Evolutionary conservation across 2,888 invertebrate species (phyloP).

Genomic region (Caenorhabditis afra): DNA sequence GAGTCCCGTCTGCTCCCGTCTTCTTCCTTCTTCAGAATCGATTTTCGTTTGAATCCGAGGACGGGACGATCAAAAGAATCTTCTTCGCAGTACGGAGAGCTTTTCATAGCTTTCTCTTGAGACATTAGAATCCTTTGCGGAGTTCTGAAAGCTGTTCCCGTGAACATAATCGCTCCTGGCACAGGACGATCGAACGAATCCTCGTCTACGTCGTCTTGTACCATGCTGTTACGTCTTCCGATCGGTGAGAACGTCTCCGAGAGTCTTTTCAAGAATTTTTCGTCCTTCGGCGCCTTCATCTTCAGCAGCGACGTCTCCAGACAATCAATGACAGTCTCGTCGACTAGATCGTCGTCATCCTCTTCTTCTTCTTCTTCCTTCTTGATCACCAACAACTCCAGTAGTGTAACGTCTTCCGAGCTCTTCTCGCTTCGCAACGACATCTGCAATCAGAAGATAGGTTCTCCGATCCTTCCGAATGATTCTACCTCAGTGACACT

Average conservation of each 20-base stretch:
- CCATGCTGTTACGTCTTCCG: slow-evolving; percentile 4
- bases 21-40: slow-evolving; percentile 8
- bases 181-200: slow-evolving; percentile 53
- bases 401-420: not conserved
- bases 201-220: slow-evolving; percentile 21
- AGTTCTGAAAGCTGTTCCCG: slow-evolving; percentile 7
- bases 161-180: slow-evolving; percentile 17
- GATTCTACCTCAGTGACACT: slow-evolving; percentile 29
- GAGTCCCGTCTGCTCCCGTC: not conserved
- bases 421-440: not conserved
- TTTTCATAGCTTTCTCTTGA: not conserved
- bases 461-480: not conserved
- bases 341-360: slow-evolving; percentile 14
- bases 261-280: slow-evolving; percentile 30
- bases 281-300: slow-evolving; percentile 39
- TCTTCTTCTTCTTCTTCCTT: slow-evolving; percentile 7
- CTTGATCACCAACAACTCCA: not conserved
- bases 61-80: slow-evolving; percentile 58
- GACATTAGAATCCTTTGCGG: slow-evolving; percentile 2
- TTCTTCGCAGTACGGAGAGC: slow-evolving; percentile 23
- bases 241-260: slow-evolving; percentile 39
- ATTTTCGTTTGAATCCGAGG: slow-evolving; percentile 30
- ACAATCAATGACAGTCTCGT: slow-evolving; percentile 34
- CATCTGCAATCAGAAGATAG: not conserved
- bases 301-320: slow-evolving; percentile 48